Evolutionary conservation across 2,797 vertebrate species (phyloP), one percentile per base, ranked within the genome.

Genomic region (Tenualosa thibaudeaui): DNA sequence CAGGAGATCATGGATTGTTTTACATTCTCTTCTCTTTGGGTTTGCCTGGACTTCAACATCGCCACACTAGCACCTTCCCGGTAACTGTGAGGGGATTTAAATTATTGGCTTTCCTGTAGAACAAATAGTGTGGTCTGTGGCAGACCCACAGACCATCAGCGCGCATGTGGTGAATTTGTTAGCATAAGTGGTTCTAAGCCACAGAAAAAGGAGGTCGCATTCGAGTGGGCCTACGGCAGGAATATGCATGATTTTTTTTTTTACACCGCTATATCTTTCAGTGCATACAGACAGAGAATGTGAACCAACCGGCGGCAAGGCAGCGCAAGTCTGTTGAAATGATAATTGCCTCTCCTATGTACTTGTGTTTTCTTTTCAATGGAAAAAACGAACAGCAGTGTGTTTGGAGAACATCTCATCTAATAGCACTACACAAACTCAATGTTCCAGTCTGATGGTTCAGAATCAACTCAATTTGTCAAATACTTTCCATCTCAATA

Each of bases 141-240:
- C 10, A 58, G 31, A 78, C 19, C 68, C 31, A 71, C 85, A n/a
- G 81, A 19, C 56, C 71, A 71, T 43, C 75, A 71, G 54, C 17
- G 85, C 7, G 24, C 50, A 81, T 68, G 62, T 85, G 71, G 17
- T 81, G 40, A 84, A 84, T 81, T 56, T 53, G 62, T 81, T 71
- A 85, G 17, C 46, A 26, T 53, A 31, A 50, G 82, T 19, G 82
- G 84, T 85, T 83, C 83, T 12, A 60, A 87, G 71, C 84, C 82
- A 85, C 82, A 54, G 81, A 50, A 87, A 84, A 71, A 87, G 40
- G n/a, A n/a, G 46, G 83, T 15, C 56, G 82, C 37, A 60, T 40
- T 43, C 6, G 7, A 43, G 71, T 78, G 71, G 71, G 37, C 17
- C 17, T 1, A 75, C 81, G 49, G 31, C 13, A 50, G 37, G 40